Evolutionary conservation across 2,888 invertebrate species (phyloP).

Genomic region (Acanthosepion lycidas): DNA sequence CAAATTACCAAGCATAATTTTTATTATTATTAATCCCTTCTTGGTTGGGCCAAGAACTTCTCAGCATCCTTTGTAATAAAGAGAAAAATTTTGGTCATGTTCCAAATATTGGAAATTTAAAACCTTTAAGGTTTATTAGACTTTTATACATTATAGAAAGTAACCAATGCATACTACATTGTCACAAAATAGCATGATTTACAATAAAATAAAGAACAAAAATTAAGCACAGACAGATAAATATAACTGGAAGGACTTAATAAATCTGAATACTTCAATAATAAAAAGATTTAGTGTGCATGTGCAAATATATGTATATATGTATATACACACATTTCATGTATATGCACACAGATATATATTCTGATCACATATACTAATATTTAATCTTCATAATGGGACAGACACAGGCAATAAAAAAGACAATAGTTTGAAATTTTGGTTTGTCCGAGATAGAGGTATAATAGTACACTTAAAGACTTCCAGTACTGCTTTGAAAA

Average conservation of each 20-base stretch:
- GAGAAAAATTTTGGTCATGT: conserved; percentile 14
- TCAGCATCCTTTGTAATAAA: background rate
- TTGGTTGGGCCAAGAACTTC: no score
- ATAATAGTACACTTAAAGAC: no score
- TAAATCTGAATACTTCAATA: background rate
- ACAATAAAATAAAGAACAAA: background rate
- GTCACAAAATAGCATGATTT: background rate
- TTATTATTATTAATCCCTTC: no score
- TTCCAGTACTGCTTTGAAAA: no score
- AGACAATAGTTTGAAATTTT: no score
- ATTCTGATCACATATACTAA: no score
- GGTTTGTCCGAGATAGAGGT: no score
- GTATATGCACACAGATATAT: no score
- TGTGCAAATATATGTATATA: background rate
- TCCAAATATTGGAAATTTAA: background rate
- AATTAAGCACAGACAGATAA: background rate
- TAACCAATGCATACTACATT: background rate
- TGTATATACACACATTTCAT: no score
- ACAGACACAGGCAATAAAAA: no score
- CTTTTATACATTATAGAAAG: background rate
- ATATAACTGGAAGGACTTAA: background rate
- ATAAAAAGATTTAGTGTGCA: background rate
- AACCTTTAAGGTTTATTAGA: background rate
- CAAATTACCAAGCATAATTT: no score
- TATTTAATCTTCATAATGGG: no score